Evolutionary conservation across 1,140 invertebrate genomes (phyloP).

Genomic region (Drosophila mojavensis): DNA sequence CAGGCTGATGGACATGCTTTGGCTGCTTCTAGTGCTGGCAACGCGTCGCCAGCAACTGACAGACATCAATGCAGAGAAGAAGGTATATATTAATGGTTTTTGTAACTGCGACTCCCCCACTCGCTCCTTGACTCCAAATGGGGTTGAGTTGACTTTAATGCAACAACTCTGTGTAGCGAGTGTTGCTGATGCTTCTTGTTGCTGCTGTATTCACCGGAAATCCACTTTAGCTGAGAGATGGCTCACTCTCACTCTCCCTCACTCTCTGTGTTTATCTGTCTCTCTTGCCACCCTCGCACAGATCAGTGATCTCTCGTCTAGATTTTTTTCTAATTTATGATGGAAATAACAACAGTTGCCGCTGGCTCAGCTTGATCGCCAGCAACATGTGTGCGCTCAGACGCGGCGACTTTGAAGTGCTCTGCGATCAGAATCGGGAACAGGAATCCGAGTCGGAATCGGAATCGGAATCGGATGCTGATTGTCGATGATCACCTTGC

Average conservation of each 20-base stretch:
- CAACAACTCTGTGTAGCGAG: constrained; percentile 52
- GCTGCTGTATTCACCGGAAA: constrained; percentile 80
- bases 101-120: constrained; percentile 51
- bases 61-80: no score
- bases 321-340: constrained; percentile 62
- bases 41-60: constrained; percentile 18
- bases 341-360: constrained; percentile 66
- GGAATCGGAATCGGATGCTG: constrained; percentile 53
- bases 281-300: constrained; percentile 20
- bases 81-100: constrained; percentile 37
- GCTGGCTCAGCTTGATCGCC: constrained; percentile 44
- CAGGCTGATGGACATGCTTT: constrained; percentile 31
- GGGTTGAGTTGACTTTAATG: constrained; percentile 33
- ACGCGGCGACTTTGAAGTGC: constrained; percentile 60
- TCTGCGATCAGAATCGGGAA: constrained; percentile 36
- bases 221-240: constrained; percentile 65
- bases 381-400: constrained; percentile 65
- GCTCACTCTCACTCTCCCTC: constrained; percentile 15
- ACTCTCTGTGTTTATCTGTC: constrained; percentile 5
- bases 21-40: constrained; percentile 17
- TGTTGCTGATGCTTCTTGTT: constrained; percentile 22
- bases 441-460: constrained; percentile 55
- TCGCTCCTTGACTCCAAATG: constrained; percentile 28
- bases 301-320: constrained; percentile 53
- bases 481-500: constrained; percentile 70